Conservation (phyloP, 1,140 invertebrate species). For the Listronotus oregonensis region DNA sequence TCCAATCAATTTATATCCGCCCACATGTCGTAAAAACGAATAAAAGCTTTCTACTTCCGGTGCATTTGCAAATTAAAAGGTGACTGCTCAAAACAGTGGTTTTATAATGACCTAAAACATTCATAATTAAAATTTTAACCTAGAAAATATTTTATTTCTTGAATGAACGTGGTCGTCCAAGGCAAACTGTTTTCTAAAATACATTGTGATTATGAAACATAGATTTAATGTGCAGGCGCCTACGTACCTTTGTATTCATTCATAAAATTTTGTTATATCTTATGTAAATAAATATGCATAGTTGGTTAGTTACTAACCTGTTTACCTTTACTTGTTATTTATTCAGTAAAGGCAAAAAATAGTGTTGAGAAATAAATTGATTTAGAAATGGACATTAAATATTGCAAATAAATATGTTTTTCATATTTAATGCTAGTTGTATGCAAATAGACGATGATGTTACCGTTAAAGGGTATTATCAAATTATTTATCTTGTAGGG, state of each 20-base stretch:
- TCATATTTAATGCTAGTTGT: no score
- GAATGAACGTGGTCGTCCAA: slow-evolving; percentile 24
- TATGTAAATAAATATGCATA: slow-evolving; percentile 21
- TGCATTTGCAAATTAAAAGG: slow-evolving; percentile 21
- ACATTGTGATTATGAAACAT: slow-evolving; percentile 19
- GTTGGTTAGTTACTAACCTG: slow-evolving; percentile 12
- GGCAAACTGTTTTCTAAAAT: slow-evolving; percentile 14
- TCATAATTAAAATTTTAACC: slow-evolving; percentile 20
- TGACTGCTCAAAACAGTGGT: background rate
- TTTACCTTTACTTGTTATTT: slow-evolving; percentile 11
- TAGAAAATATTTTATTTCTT: slow-evolving; percentile 19
- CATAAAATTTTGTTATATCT: slow-evolving; percentile 23
- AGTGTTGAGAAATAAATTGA: no score
- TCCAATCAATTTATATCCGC: slow-evolving; percentile 21
- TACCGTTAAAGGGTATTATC: no score
- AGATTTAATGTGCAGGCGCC: slow-evolving; percentile 8
- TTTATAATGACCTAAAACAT: slow-evolving; percentile 4
- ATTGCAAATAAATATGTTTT: no score
- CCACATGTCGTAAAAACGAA: slow-evolving; percentile 1
- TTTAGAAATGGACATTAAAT: no score
- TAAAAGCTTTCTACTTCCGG: slow-evolving; percentile 26
- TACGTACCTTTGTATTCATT: slow-evolving; percentile 18
- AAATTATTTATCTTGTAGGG: no score
- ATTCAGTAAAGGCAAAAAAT: no score
- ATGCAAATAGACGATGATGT: no score